Evolutionary conservation across 2,888 invertebrate genomes (phyloP), one percentile per base, ranked within the genome.

Genomic region (Drosophila paramelanica): DNA sequence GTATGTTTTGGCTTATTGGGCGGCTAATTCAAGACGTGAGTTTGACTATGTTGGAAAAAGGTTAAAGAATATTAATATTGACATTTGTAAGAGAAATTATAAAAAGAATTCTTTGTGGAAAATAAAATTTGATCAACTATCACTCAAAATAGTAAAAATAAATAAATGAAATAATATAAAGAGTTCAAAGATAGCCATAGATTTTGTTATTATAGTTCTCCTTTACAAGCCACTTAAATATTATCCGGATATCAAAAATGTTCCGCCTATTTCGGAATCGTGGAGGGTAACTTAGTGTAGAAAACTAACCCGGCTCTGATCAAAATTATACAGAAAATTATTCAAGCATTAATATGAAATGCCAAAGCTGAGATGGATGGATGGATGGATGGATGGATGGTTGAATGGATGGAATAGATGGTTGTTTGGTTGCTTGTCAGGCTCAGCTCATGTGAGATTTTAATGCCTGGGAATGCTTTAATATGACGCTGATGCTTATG

Each of bases 401-500:
- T 20, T 59, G 58, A 47, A 42, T 67, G 57, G 43, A 13, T 58
- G 58, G 49, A 49, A 17, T 56, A 55, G 49, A 49, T 60, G 68
- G 58, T 46, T 59, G 57, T 50, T 43, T 67, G 62, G 60, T 27
- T 67, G 82, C 65, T 58, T 87, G 87, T 71, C 70, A 66, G 73
- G 56, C 62, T 67, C 65, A 58, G 77, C 72, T 77, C 74, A 88
- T 84, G 76, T 88, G 81, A 80, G 78, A 74, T 84, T 84, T 81
- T 83, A 86, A 84, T 84, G 88, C 81, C 83, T 86, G 84, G 84
- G 81, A 85, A 85, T 73, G 73, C 79, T 88, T 85, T 85, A 85
- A 85, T 88, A 81, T 87, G 87, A 71, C 84, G 84, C 83, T 56
- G 67, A 59, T 67, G 73, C 66, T 73, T 41, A 46, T 55, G 66